phyloP scores from a whole-genome alignment of 37 sponge, comb jelly and placozoan genomes.

The Ephydatia muelleri region DNA sequence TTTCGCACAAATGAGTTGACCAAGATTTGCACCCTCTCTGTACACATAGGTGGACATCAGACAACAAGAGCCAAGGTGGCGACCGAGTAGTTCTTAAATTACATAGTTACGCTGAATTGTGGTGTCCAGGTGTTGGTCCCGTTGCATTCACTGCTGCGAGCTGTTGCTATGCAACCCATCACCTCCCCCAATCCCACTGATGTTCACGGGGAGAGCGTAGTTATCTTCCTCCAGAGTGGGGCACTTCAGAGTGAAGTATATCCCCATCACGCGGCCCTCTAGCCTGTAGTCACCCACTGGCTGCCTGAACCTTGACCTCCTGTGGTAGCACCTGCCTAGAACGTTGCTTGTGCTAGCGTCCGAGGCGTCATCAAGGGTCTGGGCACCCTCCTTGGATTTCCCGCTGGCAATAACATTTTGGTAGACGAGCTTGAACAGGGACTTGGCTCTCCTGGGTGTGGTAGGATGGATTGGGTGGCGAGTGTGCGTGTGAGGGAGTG shows the following conservation, averaged over 20 bases:
- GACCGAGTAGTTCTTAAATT: too few relatives aligned
- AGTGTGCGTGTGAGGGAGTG: too few relatives aligned
- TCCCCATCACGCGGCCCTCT: not conserved
- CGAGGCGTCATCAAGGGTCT: not conserved
- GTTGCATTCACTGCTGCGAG: too few relatives aligned
- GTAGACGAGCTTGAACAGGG: conserved; percentile 30
- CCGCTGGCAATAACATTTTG: not conserved
- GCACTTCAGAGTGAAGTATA: not conserved
- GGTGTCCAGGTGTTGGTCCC: too few relatives aligned
- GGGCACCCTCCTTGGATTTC: not conserved
- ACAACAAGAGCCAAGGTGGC: too few relatives aligned
- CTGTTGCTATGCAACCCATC: not conserved
- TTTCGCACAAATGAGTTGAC: too few relatives aligned
- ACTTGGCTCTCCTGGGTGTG: conserved; percentile 35
- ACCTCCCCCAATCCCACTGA: not conserved
- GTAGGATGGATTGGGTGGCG: not conserved
- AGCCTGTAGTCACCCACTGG: conserved; percentile 36
- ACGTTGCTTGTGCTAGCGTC: conserved; percentile 21
- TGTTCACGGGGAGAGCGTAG: not conserved
- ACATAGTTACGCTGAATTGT: too few relatives aligned
- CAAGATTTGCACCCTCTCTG: too few relatives aligned
- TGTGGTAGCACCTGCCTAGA: conserved; percentile 62
- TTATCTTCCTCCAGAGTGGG: not conserved
- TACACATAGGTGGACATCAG: too few relatives aligned
- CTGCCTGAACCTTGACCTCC: conserved; percentile 70